Evolutionary conservation across 2,888 invertebrate genomes (phyloP), one percentile per base, ranked within the genome.

Genomic region (Chrysodeixis includens): DNA sequence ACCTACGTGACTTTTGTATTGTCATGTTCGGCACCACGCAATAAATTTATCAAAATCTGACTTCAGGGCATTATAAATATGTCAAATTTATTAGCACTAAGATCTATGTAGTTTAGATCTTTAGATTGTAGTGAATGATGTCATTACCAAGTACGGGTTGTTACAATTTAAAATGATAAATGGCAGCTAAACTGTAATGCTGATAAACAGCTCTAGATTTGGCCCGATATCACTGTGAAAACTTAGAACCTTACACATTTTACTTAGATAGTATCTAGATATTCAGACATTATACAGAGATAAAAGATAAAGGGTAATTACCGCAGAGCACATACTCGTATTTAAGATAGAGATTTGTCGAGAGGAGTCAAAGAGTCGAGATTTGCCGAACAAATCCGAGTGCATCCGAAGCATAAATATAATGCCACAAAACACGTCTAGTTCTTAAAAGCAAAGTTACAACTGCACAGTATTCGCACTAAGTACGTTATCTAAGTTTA

Each of bases 391-490:
- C 12, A 40, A 40, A n/a, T n/a, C 40, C n/a, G 40, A 40, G 6
- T 40, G 40, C 40, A 40, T 14, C n/a, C n/a, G n/a, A 40, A n/a
- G n/a, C 5, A n/a, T n/a, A n/a, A 14, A 12, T n/a, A 40, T n/a
- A 40, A 40, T 40, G 6, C 40, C 35, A 52, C 12, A 40, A 55
- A 44, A 49, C 61, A 56, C 55, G 30, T 58, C 12, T 18, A 56
- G 30, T 46, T 69, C 30, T 44, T 44, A 40, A 46, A 30, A 64
- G 12, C 46, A 46, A 40, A 16, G 26, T 26, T 30, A 57, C 18
- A n/a, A 16, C 10, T 16, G 12, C 18, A 52, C 18, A 46, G 1
- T 46, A 46, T 49, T 49, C 10, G 46, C 30, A 40, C 26, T 14
- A 53, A 35, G 18, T 14, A 56, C 20, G n/a, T 18, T 53, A n/a